phyloP scores from a whole-genome alignment of 1,140 invertebrate genomes.

The Contarinia nasturtii region DNA sequence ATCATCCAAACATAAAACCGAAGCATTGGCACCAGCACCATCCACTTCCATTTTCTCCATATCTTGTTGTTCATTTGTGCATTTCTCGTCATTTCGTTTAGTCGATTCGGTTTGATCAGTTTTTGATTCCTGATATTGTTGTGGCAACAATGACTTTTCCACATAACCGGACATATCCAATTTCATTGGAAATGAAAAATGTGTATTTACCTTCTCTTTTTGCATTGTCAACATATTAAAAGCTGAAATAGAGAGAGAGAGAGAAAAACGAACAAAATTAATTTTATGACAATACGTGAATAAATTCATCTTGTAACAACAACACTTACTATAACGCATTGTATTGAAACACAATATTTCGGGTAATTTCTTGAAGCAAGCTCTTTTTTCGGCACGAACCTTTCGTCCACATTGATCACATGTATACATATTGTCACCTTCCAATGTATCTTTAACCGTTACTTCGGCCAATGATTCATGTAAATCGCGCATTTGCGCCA shows the following conservation, averaged over 20 bases:
- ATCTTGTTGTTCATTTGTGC: conserved; percentile 11
- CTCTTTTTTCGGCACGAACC: conserved; percentile 83
- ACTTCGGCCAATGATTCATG: conserved; percentile 90
- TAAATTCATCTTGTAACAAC: too few relatives aligned
- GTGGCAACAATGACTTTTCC: conserved; percentile 81
- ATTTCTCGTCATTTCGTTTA: background rate
- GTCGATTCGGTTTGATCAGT: background rate
- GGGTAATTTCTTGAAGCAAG: conserved; percentile 86
- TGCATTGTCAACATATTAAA: conserved; percentile 96
- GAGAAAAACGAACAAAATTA: too few relatives aligned
- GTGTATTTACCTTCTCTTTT: conserved; percentile 93
- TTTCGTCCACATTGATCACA: conserved; percentile 89
- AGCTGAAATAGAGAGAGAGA: conserved; percentile 13
- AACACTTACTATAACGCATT: conserved; percentile 60
- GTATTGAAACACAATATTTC: conserved; percentile 91
- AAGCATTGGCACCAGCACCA: conserved; percentile 14
- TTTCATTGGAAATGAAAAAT: conserved; percentile 87
- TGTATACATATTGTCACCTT: conserved; percentile 95
- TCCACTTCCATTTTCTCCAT: conserved; percentile 15
- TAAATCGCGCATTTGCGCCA: conserved; percentile 88
- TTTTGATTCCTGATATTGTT: conserved; percentile 41
- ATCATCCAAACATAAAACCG: conserved; percentile 4
- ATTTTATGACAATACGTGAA: too few relatives aligned
- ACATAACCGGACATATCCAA: conserved; percentile 90
- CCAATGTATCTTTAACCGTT: conserved; percentile 87